Evolutionary conservation across 2,888 invertebrate species (phyloP).

Genomic region (Thysanoteuthis rhombus): DNA sequence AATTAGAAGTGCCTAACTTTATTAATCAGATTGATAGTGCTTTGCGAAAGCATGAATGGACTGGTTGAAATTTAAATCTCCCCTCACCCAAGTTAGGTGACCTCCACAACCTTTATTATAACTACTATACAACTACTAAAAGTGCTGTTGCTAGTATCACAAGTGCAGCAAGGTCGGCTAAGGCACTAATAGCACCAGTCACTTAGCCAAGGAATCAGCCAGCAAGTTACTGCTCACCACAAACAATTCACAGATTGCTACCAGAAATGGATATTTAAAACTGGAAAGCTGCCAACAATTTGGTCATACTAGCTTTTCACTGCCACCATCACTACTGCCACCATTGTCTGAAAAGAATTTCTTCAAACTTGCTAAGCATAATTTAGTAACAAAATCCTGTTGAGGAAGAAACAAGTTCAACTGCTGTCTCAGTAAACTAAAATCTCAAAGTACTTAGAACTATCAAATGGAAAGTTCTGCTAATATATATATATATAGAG

Average conservation of each 20-base stretch:
- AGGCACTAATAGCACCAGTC: background rate
- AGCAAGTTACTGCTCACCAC: background rate
- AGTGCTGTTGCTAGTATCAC: background rate
- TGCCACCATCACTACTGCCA: background rate
- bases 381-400: background rate
- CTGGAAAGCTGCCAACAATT: background rate
- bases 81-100: background rate
- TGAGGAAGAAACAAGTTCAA: background rate
- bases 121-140: background rate
- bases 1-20: too few relatives aligned
- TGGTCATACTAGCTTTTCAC: background rate
- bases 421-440: background rate
- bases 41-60: background rate
- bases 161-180: background rate
- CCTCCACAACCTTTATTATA: background rate
- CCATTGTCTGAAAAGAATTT: background rate
- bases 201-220: background rate
- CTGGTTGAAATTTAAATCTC: background rate
- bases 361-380: background rate
- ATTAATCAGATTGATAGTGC: too few relatives aligned
- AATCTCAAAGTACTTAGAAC: background rate
- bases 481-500: too few relatives aligned
- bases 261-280: constrained; percentile 12
- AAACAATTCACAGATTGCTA: background rate
- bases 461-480: background rate